Percentiles rank a stretch among this genome's conserved stretches.
phyloP scores from a whole-genome alignment of 2,888 invertebrate genomes.

The Heliconius sara region DNA sequence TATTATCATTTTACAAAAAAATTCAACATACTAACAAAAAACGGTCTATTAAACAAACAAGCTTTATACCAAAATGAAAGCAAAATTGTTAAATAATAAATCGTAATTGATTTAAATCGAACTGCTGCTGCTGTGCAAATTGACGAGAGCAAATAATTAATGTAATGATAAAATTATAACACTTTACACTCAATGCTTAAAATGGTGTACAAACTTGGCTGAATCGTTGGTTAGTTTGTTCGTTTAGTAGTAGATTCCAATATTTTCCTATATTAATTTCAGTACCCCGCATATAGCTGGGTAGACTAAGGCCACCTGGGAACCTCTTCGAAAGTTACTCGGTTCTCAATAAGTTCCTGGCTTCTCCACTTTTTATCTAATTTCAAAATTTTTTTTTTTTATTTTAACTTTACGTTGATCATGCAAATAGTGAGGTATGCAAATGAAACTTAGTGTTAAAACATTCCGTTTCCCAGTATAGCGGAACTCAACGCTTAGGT shows the following conservation, averaged over 20 bases:
- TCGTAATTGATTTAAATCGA: constrained; percentile 44
- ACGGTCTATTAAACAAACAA: background rate
- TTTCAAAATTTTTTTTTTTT: background rate
- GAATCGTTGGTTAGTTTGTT: background rate
- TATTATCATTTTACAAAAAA: background rate
- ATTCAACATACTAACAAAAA: background rate
- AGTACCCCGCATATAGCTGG: background rate
- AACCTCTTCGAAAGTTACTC: too few relatives aligned
- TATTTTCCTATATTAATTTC: background rate
- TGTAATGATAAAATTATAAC: constrained; percentile 21
- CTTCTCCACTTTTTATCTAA: background rate
- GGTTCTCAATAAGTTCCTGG: too few relatives aligned
- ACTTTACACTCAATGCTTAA: background rate
- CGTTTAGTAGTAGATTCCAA: background rate
- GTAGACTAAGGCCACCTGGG: background rate
- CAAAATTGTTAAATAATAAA: constrained; percentile 31
- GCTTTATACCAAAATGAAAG: background rate
- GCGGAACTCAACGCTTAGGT: too few relatives aligned
- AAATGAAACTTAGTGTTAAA: too few relatives aligned
- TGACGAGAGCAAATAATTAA: constrained; percentile 33
- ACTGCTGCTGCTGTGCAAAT: constrained; percentile 26
- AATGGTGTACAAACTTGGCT: background rate
- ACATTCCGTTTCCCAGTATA: too few relatives aligned
- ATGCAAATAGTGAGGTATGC: too few relatives aligned
- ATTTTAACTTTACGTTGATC: background rate